Percentiles rank a stretch among this genome's conserved stretches.
Conservation (phyloP, 2,888 invertebrate genomes). For the Andrena minutula region DNA sequence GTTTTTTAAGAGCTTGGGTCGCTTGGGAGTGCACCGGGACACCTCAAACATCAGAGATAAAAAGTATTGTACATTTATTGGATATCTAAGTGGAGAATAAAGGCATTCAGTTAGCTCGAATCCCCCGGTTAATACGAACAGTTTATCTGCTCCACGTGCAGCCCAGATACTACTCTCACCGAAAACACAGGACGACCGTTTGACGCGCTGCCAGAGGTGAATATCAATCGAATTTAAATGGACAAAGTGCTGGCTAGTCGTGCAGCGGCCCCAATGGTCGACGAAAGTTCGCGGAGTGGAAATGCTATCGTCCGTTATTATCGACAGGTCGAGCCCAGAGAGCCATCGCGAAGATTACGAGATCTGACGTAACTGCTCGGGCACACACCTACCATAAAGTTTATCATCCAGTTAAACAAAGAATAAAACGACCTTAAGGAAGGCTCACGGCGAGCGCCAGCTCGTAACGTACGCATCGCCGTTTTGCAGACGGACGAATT, state of each 20-base stretch:
- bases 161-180: too few species aligned
- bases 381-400: slow-evolving; percentile 2
- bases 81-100: neutral
- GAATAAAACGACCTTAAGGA: slow-evolving; percentile 22
- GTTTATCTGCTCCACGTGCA: too few species aligned
- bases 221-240: too few species aligned
- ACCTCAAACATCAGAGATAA: neutral
- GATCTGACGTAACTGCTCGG: slow-evolving; percentile 9
- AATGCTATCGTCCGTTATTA: slow-evolving; percentile 6
- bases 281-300: neutral
- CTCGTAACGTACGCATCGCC: slow-evolving; percentile 20
- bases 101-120: neutral
- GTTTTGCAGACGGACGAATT: slow-evolving; percentile 26
- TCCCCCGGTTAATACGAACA: too few species aligned
- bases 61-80: neutral
- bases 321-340: slow-evolving; percentile 12
- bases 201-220: too few species aligned
- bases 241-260: neutral
- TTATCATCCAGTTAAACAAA: slow-evolving; percentile 27
- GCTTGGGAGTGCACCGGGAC: too few species aligned
- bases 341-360: slow-evolving; percentile 4
- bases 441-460: slow-evolving; percentile 13
- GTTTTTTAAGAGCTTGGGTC: too few species aligned
- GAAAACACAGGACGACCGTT: too few species aligned
- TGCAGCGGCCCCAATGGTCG: neutral